These are phyloP conservation scores for Drosophila virilis DNA, from an alignment of 1,140 invertebrate species.

Conservation along the genomic window DNA sequence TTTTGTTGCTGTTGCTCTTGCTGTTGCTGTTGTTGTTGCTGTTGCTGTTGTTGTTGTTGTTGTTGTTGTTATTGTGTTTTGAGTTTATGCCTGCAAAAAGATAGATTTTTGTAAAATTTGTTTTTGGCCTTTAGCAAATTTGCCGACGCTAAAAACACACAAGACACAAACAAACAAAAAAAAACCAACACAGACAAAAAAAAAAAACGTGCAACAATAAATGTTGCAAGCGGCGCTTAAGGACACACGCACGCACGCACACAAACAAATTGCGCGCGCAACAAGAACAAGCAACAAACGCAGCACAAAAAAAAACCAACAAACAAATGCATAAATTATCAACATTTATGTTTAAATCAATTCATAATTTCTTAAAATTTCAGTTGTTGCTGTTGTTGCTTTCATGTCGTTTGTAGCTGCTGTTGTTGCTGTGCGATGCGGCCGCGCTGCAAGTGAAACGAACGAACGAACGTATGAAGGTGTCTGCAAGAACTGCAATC, in stretches of 20 bases:
- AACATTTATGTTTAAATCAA: conserved; percentile 3
- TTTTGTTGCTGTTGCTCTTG: conserved; percentile 35
- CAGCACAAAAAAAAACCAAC: background rate
- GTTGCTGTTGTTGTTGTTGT: conserved; percentile 50
- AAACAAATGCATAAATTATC: background rate
- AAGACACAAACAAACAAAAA: conserved; percentile 21
- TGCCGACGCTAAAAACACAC: conserved; percentile 41
- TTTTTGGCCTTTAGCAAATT: conserved; percentile 9
- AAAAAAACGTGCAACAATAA: conserved; percentile 7
- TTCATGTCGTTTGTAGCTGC: conserved; percentile 2
- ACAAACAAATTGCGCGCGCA: conserved; percentile 48
- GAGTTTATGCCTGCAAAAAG: conserved; percentile 67
- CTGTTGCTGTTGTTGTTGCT: conserved; percentile 18
- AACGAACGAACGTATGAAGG: conserved; percentile 84
- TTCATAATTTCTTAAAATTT: background rate
- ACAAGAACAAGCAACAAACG: conserved; percentile 20
- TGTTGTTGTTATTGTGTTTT: conserved; percentile 60
- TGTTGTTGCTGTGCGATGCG: conserved; percentile 29
- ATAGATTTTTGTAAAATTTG: conserved; percentile 8
- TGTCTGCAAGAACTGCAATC: conserved; percentile 84
- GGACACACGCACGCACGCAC: conserved; percentile 20
- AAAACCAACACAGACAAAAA: conserved; percentile 10
- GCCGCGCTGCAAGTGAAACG: conserved; percentile 66
- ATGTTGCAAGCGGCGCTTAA: conserved; percentile 14
- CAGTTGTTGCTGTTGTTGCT: background rate